Conservation (phyloP, 2,888 invertebrate genomes). For the Ophraella communa region DNA sequence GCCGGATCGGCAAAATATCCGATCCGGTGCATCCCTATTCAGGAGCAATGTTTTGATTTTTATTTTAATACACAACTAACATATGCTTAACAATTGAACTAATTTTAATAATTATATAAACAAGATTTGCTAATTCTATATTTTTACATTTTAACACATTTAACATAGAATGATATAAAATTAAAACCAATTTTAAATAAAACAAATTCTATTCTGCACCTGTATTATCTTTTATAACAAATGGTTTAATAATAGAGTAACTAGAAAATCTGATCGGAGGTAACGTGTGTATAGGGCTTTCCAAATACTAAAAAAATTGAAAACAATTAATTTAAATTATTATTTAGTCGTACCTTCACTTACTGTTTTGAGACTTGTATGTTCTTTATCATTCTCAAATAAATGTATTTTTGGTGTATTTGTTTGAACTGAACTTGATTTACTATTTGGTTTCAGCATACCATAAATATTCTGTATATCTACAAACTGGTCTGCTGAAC, state of each 20-base stretch:
- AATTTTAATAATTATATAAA: too few species aligned
- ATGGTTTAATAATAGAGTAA: constrained; percentile 49
- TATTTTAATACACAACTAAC: too few species aligned
- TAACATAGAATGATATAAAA: background rate
- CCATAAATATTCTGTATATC: constrained; percentile 45
- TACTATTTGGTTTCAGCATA: constrained; percentile 44
- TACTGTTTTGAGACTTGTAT: constrained; percentile 49
- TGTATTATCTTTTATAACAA: constrained; percentile 48
- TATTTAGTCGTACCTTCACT: background rate
- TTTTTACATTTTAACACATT: too few species aligned
- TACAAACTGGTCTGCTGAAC: constrained; percentile 25
- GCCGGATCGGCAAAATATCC: too few species aligned
- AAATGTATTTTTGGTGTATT: constrained; percentile 41
- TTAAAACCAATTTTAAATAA: constrained; percentile 63
- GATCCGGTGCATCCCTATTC: too few species aligned
- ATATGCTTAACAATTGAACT: too few species aligned
- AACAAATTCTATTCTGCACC: constrained; percentile 48
- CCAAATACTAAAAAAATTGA: constrained; percentile 53
- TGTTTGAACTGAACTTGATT: constrained; percentile 29
- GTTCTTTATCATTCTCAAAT: constrained; percentile 44
- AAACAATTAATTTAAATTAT: too few species aligned
- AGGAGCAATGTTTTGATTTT: too few species aligned
- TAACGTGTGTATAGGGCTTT: constrained; percentile 55
- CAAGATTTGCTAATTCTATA: too few species aligned
- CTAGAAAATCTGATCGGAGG: constrained; percentile 53